A percentile compares a stretch with the other conserved stretches of the same genome.
phyloP scores from a whole-genome alignment of 2,797 vertebrate species.

The Typhlichthys subterraneus region DNA sequence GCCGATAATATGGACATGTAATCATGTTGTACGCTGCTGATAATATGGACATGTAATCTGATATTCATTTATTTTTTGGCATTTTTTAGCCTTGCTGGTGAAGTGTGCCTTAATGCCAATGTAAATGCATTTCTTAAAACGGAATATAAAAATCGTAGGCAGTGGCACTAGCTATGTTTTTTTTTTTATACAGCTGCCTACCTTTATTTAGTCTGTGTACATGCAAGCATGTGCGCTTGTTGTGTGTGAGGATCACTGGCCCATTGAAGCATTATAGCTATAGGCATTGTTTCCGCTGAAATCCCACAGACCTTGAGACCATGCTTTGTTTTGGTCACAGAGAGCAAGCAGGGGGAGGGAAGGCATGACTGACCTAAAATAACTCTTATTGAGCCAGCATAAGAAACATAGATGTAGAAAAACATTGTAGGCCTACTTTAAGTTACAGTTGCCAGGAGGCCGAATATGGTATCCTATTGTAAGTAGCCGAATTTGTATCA shows the following conservation, averaged over 20 bases:
- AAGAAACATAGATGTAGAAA: background rate
- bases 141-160: constrained; percentile 26
- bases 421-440: too few species aligned
- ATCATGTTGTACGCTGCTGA: too few species aligned
- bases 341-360: background rate
- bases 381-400: background rate
- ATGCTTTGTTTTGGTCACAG: constrained; percentile 1
- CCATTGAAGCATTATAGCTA: constrained; percentile 10
- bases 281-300: constrained; percentile 6
- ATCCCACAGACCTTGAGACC: background rate
- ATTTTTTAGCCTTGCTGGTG: too few species aligned
- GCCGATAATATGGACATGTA: too few species aligned
- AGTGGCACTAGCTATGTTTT: background rate
- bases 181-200: constrained; percentile 32
- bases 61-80: too few species aligned
- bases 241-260: background rate
- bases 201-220: constrained; percentile 15
- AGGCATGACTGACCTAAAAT: constrained; percentile 5
- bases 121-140: too few species aligned
- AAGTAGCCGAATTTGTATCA: too few species aligned
- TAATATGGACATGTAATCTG: too few species aligned
- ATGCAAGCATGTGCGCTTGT: constrained; percentile 12
- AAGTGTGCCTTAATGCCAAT: too few species aligned
- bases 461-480: too few species aligned
- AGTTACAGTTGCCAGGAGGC: too few species aligned